Percentiles rank a stretch among this genome's conserved stretches.
Conservation (phyloP, 2,888 invertebrate genomes). For the Andrena hattorfiana region DNA sequence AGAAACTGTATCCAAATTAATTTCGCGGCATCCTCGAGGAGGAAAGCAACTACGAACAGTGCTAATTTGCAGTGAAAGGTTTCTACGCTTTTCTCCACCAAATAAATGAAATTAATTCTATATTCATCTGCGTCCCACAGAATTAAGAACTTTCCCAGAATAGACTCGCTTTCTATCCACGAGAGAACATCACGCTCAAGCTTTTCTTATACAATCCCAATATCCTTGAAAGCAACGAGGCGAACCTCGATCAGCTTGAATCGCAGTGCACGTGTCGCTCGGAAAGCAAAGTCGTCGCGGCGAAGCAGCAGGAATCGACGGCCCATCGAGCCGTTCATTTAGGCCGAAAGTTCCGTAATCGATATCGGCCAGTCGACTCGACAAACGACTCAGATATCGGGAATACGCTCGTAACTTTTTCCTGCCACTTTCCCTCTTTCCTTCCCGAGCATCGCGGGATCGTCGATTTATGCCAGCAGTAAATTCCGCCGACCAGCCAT, state of each 20-base stretch:
- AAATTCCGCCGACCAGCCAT: constrained; percentile 55
- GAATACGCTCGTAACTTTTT: constrained; percentile 38
- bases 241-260: not conserved
- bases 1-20: too few relatives aligned
- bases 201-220: too few relatives aligned
- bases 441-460: not conserved
- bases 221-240: not conserved
- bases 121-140: too few relatives aligned
- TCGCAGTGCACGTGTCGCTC: not conserved
- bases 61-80: too few relatives aligned
- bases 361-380: constrained; percentile 18
- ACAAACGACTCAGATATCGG: constrained; percentile 30
- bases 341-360: constrained; percentile 32
- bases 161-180: too few relatives aligned
- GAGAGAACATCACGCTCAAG: too few relatives aligned
- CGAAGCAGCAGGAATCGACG: not conserved
- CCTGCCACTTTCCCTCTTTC: constrained; percentile 24
- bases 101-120: too few relatives aligned
- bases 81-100: too few relatives aligned
- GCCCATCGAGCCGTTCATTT: constrained; percentile 4
- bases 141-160: too few relatives aligned
- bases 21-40: too few relatives aligned
- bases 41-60: too few relatives aligned
- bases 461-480: constrained; percentile 53
- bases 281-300: not conserved